Base-by-base conservation (phyloP, 1,140 invertebrate genomes). In the Leucophenga varia region DNA sequence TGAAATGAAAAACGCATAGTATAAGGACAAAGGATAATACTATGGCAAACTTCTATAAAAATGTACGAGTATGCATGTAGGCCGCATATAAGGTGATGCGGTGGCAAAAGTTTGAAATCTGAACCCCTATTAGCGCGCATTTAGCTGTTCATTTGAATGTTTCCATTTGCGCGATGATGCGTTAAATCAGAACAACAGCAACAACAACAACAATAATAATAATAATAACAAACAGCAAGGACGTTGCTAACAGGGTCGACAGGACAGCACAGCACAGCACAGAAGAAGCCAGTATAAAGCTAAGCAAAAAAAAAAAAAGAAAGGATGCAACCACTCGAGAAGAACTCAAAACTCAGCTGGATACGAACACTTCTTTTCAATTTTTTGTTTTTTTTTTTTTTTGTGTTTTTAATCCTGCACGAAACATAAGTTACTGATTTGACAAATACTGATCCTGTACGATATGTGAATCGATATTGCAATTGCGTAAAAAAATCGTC, bases 81-180 rank as follows among this genome's bases (percentile, higher is more conserved):
- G n/a, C n/a, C n/a, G n/a, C n/a, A n/a, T n/a, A n/a, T n/a, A n/a
- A 9, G 16, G 34, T 12, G 3, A 2, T n/a, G 12, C 45, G 28
- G 52, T 42, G 56, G 48, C 46, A 49, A 52, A 58, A 49, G 55
- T 47, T 57, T 71, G 68, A 59, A 70, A 70, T 68, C 52, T 67
- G 65, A 72, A 72, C 69, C 69, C 69, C 69, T 72, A 72, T 72
- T 72, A 72, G 68, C 55, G 59, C 61, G 68, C 69, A 69, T 72
- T 72, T 72, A 72, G 57, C 69, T 72, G 69, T 72, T 72, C 69
- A 72, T 72, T 72, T 72, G 61, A 72, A 72, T 69, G 69, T 72
- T 69, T 63, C 56, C 59, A 67, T 65, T 65, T 55, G 55, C 55
- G 59, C 69, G 64, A 52, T 67, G 69, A 59, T 64, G 68, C 61